Percentiles rank a stretch among this genome's conserved stretches.
Conservation (phyloP, 1,140 invertebrate species). For the Cyrtorhinus lividipennis region DNA sequence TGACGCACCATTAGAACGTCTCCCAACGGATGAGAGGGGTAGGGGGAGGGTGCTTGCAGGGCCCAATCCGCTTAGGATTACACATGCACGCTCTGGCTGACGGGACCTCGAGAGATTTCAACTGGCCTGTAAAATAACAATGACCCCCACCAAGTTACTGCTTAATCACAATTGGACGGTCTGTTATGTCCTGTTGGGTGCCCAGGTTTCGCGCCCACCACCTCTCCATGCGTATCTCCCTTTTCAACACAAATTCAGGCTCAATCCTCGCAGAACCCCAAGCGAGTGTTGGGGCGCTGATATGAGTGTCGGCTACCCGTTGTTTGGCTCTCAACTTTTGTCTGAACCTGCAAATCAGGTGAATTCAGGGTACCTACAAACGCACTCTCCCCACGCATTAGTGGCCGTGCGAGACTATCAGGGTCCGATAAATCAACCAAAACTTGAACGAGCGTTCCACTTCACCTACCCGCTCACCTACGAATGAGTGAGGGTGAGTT, state of each 20-base stretch:
- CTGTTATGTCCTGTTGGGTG: neutral
- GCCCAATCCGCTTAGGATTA: slow-evolving; percentile 7
- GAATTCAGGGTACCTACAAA: too few species aligned
- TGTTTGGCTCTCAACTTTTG: too few species aligned
- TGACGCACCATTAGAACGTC: neutral
- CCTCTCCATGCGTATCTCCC: neutral
- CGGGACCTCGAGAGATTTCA: neutral
- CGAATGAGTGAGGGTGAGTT: too few species aligned
- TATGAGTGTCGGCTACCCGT: too few species aligned
- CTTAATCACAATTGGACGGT: neutral
- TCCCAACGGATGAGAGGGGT: neutral
- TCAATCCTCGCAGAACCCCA: too few species aligned
- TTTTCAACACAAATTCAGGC: neutral
- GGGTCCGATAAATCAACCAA: too few species aligned
- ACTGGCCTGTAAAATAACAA: slow-evolving; percentile 7
- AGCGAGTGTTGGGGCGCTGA: neutral
- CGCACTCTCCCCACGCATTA: too few species aligned
- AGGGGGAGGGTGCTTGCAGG: too few species aligned
- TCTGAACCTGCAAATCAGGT: too few species aligned
- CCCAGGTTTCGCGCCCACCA: neutral
- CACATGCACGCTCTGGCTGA: neutral
- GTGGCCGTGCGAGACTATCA: too few species aligned
- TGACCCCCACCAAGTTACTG: neutral
- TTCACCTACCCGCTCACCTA: too few species aligned
- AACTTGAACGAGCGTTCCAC: too few species aligned